phyloP scores from a whole-genome alignment of 2,797 vertebrate species.

The Acrossocheilus wenchowensis region DNA sequence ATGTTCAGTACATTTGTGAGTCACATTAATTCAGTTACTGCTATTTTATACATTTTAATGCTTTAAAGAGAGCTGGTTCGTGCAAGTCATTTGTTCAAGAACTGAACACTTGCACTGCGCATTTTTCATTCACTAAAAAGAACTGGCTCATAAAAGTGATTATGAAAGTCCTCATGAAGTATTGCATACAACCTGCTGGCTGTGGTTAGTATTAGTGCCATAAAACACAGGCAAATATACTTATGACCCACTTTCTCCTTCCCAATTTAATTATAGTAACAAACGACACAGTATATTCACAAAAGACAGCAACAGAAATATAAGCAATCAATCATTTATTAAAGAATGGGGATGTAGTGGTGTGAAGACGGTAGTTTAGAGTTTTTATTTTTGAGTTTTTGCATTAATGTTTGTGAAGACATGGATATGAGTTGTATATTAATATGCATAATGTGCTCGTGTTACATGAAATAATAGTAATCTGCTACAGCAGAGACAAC shows the following conservation, averaged over 20 bases:
- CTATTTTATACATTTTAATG: not conserved
- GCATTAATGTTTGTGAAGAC: not conserved
- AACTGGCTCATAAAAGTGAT: not conserved
- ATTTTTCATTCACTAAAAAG: not conserved
- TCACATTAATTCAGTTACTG: not conserved
- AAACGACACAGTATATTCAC: not conserved
- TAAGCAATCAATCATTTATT: constrained; percentile 55
- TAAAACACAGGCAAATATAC: not conserved
- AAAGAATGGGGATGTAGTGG: constrained; percentile 11
- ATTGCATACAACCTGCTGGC: not conserved
- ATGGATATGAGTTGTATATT: not conserved
- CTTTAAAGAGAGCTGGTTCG: not conserved
- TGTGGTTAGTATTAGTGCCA: not conserved
- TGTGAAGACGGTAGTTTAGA: not conserved
- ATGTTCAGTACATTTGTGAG: not conserved
- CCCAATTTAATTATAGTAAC: constrained; percentile 21
- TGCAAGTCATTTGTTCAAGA: not conserved
- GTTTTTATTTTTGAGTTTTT: constrained; percentile 5
- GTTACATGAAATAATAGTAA: constrained; percentile 22
- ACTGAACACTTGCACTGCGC: not conserved
- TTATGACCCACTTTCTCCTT: constrained; percentile 9
- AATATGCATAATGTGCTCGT: not conserved
- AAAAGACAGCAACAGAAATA: constrained; percentile 25
- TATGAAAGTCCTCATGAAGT: constrained; percentile 7
- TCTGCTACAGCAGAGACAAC: constrained; percentile 39